Conservation (phyloP, 2,888 invertebrate genomes). For the Leptinotarsa rubiginosa region DNA sequence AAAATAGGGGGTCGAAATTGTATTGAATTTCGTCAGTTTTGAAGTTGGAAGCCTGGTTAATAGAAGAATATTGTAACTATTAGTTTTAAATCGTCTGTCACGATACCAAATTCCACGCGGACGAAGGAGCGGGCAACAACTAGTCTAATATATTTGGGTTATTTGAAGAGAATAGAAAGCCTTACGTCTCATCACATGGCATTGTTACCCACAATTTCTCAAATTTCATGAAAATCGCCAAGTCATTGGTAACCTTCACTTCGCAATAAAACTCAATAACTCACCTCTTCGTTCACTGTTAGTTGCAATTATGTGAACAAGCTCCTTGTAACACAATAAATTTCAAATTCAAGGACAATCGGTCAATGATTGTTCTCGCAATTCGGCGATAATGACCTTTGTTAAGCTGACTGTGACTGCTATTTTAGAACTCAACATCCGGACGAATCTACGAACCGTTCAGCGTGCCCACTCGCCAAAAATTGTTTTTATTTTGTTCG, state of each 20-base stretch:
- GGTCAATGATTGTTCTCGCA: constrained; percentile 31
- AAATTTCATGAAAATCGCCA: background rate
- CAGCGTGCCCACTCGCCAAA: constrained; percentile 10
- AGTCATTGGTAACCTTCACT: background rate
- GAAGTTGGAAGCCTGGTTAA: no score
- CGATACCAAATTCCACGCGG: no score
- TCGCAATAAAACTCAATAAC: background rate
- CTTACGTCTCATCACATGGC: no score
- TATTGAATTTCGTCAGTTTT: no score
- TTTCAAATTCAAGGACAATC: constrained; percentile 31
- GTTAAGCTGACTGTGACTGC: background rate
- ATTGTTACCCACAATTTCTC: background rate
- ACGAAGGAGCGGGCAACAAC: no score
- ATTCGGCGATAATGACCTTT: constrained; percentile 14
- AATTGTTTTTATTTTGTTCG: background rate
- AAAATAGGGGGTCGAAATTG: no score
- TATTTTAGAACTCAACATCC: constrained; percentile 3
- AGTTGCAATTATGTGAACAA: background rate
- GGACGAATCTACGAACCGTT: constrained; percentile 11
- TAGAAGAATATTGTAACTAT: no score
- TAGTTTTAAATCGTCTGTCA: no score
- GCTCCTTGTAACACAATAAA: background rate
- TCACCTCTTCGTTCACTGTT: background rate
- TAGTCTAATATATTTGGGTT: no score
- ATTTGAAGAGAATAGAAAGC: background rate